Evolutionary conservation across 2,113 vertebrate species (phyloP).

Genomic region (Garra rufa): DNA sequence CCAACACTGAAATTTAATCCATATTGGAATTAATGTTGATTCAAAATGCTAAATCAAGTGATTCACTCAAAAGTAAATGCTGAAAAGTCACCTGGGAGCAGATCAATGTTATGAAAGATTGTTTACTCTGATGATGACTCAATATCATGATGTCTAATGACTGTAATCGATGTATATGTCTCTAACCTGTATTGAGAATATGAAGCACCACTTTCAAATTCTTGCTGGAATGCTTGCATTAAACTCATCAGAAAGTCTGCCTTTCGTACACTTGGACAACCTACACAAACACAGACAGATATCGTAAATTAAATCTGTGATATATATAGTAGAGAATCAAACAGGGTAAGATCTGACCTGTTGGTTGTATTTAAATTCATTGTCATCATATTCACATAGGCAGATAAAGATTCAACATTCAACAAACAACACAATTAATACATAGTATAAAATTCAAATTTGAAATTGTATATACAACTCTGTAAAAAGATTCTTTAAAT

Average conservation of each 20-base stretch:
- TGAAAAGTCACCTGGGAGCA: neutral
- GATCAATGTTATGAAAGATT: neutral
- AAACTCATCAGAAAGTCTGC: neutral
- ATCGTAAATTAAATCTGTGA: neutral
- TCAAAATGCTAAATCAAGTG: no score
- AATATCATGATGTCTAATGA: neutral
- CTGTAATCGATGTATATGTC: neutral
- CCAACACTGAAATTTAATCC: no score
- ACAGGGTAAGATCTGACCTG: neutral
- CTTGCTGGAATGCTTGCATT: conserved; percentile 1
- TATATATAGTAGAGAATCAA: neutral
- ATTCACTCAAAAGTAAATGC: neutral
- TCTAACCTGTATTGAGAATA: neutral
- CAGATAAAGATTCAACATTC: neutral
- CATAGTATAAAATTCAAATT: neutral
- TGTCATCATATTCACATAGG: neutral
- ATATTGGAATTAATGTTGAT: no score
- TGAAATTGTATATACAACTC: neutral
- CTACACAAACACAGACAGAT: conserved; percentile 3
- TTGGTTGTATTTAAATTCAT: neutral
- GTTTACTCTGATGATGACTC: neutral
- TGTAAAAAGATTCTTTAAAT: neutral
- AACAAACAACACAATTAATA: neutral
- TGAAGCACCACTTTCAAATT: neutral
- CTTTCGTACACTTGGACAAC: neutral